Evolutionary conservation across 2,888 invertebrate species (phyloP).

Genomic region (Tuberolachnus salignus): DNA sequence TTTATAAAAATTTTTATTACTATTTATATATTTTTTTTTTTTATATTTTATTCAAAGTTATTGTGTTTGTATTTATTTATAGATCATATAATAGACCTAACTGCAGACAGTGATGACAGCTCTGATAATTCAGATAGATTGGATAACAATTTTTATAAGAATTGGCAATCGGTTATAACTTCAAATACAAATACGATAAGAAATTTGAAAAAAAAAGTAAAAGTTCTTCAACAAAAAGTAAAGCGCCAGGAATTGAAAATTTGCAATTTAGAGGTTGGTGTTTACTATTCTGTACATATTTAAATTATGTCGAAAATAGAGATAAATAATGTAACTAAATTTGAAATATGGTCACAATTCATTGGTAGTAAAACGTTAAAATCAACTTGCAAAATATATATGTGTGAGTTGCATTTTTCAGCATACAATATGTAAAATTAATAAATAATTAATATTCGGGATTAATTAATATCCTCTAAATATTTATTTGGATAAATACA

Average conservation of each 20-base stretch:
- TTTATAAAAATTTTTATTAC: neutral
- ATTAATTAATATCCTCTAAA: too few species aligned
- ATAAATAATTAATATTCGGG: too few species aligned
- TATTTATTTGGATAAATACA: too few species aligned
- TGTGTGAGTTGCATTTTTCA: too few species aligned
- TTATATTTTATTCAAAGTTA: neutral
- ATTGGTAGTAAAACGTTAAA: too few species aligned
- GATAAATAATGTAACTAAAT: too few species aligned
- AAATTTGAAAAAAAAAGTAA: conserved; percentile 32
- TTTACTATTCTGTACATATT: neutral
- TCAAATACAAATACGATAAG: conserved; percentile 6
- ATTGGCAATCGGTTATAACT: neutral
- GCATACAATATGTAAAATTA: too few species aligned
- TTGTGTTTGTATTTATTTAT: neutral
- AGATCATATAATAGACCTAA: neutral
- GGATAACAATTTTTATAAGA: too few species aligned
- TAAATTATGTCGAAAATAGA: too few species aligned
- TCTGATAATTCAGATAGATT: neutral
- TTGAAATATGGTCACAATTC: too few species aligned
- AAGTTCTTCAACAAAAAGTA: conserved; percentile 44
- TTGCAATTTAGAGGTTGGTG: conserved; percentile 15
- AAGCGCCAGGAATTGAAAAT: conserved; percentile 15
- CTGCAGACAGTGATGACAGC: neutral
- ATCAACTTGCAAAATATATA: too few species aligned
- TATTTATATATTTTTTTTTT: neutral